These are phyloP conservation scores for Phyllostomus hastatus DNA, from an alignment of 2,113 vertebrate species.

Conservation along the genomic window DNA sequence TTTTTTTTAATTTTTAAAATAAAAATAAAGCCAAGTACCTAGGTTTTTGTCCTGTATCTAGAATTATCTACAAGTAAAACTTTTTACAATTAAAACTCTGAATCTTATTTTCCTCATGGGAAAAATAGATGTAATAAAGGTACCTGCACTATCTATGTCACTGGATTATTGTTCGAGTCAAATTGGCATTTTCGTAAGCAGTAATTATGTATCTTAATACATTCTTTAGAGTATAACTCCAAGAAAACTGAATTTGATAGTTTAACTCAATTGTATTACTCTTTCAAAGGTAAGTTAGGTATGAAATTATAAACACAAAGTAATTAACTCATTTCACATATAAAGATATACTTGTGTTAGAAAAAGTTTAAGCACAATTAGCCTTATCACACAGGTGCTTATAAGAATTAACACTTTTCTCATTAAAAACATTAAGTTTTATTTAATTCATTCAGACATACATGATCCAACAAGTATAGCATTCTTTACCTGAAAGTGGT, in stretches of 20 bases:
- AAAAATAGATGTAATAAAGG: not conserved
- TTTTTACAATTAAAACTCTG: not conserved
- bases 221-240: not conserved
- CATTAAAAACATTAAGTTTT: not conserved
- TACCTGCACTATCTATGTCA: not conserved
- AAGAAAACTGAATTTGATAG: constrained; percentile 19
- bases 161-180: not conserved
- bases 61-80: constrained; percentile 3
- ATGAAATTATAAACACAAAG: constrained; percentile 21
- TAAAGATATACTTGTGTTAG: not conserved
- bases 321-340: not conserved
- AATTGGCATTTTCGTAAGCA: constrained; percentile 9
- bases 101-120: constrained; percentile 17
- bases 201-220: not conserved
- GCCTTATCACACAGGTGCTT: not conserved
- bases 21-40: not conserved
- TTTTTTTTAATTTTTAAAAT: too few species aligned
- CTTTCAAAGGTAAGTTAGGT: not conserved
- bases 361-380: not conserved
- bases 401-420: constrained; percentile 15
- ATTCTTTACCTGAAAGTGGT: not conserved
- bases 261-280: not conserved
- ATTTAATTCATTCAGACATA: not conserved
- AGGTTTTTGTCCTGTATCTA: not conserved
- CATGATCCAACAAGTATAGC: not conserved